Evolutionary conservation across 2,888 invertebrate species (phyloP).

Genomic region (Plusia festucae): DNA sequence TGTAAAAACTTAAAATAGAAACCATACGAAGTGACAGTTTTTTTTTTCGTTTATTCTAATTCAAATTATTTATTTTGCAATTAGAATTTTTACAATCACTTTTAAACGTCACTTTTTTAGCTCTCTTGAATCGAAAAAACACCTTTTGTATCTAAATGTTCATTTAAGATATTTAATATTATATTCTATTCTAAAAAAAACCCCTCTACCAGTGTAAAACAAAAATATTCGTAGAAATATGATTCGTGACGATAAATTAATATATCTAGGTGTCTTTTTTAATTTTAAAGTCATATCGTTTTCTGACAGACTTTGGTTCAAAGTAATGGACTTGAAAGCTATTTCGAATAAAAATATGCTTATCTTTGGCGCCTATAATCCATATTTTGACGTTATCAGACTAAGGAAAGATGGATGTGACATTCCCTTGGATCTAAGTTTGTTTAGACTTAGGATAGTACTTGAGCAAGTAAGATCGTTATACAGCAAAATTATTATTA

Average conservation of each 20-base stretch:
- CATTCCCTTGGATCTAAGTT: constrained; percentile 52
- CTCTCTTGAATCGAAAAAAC: too few species aligned
- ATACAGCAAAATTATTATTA: not conserved
- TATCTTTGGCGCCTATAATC: constrained; percentile 56
- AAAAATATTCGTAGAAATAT: not conserved
- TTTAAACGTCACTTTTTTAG: too few species aligned
- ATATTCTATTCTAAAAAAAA: too few species aligned
- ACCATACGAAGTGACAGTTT: too few species aligned
- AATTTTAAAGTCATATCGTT: constrained; percentile 39
- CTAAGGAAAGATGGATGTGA: constrained; percentile 68
- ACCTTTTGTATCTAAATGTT: too few species aligned
- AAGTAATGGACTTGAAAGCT: constrained; percentile 31
- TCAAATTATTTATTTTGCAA: too few species aligned
- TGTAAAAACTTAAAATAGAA: too few species aligned
- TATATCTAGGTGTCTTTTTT: constrained; percentile 18
- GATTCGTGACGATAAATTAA: not conserved
- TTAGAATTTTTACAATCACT: too few species aligned
- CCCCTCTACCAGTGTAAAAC: too few species aligned
- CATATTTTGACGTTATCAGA: constrained; percentile 65
- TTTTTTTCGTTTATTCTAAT: too few species aligned
- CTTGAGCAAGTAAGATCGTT: constrained; percentile 43
- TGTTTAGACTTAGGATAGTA: constrained; percentile 47
- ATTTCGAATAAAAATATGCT: constrained; percentile 39
- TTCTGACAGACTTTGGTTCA: constrained; percentile 51
- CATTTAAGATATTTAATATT: too few species aligned